Evolutionary conservation across 2,113 vertebrate genomes (phyloP).

Genomic region (Etia nguti): DNA sequence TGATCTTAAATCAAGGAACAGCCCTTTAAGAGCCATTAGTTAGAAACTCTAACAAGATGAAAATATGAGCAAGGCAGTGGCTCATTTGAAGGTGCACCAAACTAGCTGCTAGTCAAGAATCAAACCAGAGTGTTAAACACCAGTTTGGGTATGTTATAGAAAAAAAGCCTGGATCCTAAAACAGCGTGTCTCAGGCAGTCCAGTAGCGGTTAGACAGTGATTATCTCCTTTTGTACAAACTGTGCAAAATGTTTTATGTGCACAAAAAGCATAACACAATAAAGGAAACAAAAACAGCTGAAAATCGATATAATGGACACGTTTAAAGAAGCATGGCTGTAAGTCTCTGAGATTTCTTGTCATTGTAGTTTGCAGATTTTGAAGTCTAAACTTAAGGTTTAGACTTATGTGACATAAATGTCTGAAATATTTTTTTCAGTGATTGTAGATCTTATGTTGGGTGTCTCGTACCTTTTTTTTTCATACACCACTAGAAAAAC

Average conservation of each 20-base stretch:
- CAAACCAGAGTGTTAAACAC: not conserved
- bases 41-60: not conserved
- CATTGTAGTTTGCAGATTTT: not conserved
- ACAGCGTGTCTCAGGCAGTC: not conserved
- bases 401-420: not conserved
- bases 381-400: not conserved
- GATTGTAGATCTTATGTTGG: not conserved
- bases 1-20: not conserved
- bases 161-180: not conserved
- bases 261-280: not conserved
- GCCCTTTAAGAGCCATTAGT: not conserved
- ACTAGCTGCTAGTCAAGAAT: not conserved
- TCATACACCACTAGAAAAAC: not conserved
- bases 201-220: not conserved
- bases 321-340: not conserved
- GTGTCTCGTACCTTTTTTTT: not conserved
- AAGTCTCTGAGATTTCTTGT: not conserved
- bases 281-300: not conserved
- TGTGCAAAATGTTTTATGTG: not conserved
- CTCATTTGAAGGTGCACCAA: not conserved
- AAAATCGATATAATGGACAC: not conserved
- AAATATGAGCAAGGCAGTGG: not conserved
- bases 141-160: not conserved
- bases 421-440: not conserved
- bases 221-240: not conserved